Conservation (phyloP, 2,797 vertebrate genomes). For the Rhinophrynus dorsalis region DNA sequence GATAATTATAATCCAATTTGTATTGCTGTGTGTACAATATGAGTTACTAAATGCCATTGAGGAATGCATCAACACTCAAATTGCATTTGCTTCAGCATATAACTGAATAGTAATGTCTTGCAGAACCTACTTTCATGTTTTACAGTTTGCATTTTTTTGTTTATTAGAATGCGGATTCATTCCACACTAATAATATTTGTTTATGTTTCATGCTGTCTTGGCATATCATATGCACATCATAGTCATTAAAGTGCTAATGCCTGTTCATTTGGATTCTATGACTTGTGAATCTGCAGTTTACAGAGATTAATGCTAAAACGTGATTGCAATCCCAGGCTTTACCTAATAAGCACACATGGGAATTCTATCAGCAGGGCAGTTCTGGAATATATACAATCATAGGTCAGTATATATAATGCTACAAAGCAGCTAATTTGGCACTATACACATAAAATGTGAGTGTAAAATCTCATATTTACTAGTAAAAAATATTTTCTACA, state of each 20-base stretch:
- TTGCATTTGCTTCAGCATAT: conserved; percentile 1
- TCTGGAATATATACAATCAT: too few relatives aligned
- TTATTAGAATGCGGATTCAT: conserved; percentile 16
- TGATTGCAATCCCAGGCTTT: neutral
- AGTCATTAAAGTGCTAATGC: conserved; percentile 16
- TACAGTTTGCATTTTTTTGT: conserved; percentile 3
- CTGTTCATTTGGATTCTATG: conserved; percentile 19
- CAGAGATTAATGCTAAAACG: conserved; percentile 1
- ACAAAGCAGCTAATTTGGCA: too few relatives aligned
- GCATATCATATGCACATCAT: conserved; percentile 4
- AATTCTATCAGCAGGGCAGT: neutral
- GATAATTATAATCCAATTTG: conserved; percentile 38
- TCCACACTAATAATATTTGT: conserved; percentile 35
- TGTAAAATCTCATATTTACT: too few relatives aligned
- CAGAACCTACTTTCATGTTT: conserved; percentile 14
- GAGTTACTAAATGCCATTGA: conserved; percentile 28
- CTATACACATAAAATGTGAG: too few relatives aligned
- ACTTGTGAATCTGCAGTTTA: conserved; percentile 8
- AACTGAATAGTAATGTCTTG: conserved; percentile 3
- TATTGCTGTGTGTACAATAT: conserved; percentile 28
- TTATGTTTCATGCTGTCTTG: conserved; percentile 13
- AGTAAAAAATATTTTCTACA: too few relatives aligned
- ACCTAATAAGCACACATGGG: conserved; percentile 7
- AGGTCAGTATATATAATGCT: too few relatives aligned
- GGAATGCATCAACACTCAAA: conserved; percentile 26